These are phyloP conservation scores for Piprites chloris DNA, from an alignment of 2,113 vertebrate species.

Conservation along the genomic window DNA sequence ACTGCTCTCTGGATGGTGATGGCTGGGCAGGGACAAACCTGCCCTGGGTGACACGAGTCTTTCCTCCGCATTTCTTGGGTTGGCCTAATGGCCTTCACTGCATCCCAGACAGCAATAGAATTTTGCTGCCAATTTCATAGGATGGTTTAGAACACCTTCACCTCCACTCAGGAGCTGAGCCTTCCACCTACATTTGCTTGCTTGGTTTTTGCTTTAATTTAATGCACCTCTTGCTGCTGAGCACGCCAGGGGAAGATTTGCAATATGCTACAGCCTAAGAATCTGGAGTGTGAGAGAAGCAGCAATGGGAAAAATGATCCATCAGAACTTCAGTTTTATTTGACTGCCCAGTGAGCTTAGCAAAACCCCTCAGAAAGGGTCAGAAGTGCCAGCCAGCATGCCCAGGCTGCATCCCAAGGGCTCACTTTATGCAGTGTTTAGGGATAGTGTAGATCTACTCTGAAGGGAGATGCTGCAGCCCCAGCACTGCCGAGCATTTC, in stretches of 20 bases:
- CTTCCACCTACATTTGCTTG: neutral
- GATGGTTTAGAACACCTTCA: neutral
- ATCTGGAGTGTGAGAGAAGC: neutral
- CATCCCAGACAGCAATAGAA: fast-evolving
- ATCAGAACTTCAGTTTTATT: neutral
- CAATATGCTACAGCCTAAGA: neutral
- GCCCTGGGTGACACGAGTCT: neutral
- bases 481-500: neutral
- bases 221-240: neutral
- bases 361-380: neutral
- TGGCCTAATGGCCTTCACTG: neutral
- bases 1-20: neutral
- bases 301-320: neutral
- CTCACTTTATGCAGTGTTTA: fast-evolving
- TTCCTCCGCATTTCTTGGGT: neutral
- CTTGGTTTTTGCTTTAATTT: neutral
- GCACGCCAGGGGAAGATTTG: neutral
- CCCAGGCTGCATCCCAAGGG: neutral
- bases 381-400: neutral
- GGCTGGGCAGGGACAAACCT: neutral
- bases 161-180: neutral
- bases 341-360: neutral
- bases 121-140: neutral
- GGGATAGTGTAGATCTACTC: neutral
- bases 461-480: neutral